Evolutionary conservation across 2,113 vertebrate species (phyloP).

Genomic region (Tetrao urogallus): DNA sequence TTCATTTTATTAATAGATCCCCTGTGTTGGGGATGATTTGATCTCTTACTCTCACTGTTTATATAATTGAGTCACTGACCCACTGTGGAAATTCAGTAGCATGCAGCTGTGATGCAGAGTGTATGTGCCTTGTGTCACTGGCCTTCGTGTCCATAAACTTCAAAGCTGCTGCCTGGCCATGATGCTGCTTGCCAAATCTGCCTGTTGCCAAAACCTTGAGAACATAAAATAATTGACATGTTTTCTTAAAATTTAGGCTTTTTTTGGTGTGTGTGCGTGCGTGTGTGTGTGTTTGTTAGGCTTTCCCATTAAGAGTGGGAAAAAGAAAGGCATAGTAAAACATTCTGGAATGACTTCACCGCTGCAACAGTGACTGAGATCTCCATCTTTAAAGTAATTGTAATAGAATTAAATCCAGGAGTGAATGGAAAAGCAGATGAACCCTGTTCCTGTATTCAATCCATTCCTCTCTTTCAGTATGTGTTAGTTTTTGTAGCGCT

Average conservation of each 20-base stretch:
- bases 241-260: constrained; percentile 1
- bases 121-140: constrained; percentile 39
- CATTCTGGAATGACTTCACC: not conserved
- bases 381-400: constrained; percentile 23
- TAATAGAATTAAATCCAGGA: not conserved
- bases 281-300: not conserved
- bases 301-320: not conserved
- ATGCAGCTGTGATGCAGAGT: not conserved
- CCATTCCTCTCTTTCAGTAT: not conserved
- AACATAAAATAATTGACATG: not conserved
- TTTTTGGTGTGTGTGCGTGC: not conserved
- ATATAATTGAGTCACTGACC: constrained; percentile 34
- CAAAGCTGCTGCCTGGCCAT: not conserved
- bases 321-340: not conserved
- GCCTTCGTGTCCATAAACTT: constrained; percentile 39
- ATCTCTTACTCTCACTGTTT: constrained; percentile 37
- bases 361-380: not conserved
- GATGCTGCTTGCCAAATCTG: constrained; percentile 12
- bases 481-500: not conserved
- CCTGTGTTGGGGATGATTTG: not conserved
- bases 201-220: constrained; percentile 16
- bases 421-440: constrained; percentile 34
- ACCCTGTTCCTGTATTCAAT: not conserved
- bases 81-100: constrained; percentile 29
- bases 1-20: not conserved